Evolutionary conservation across 2,888 invertebrate genomes (phyloP).

Genomic region (Macaria liturata): DNA sequence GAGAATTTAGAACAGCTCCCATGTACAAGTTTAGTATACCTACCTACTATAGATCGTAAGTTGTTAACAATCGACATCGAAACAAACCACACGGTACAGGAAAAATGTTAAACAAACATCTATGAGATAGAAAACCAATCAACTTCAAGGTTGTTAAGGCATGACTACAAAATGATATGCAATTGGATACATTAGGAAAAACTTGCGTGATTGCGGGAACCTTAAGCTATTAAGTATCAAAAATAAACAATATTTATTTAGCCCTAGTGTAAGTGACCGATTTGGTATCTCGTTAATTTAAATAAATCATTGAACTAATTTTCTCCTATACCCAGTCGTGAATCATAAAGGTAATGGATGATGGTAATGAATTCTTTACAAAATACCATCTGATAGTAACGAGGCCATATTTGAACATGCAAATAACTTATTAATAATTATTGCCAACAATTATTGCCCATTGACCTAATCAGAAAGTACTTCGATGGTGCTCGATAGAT

Average conservation of each 20-base stretch:
- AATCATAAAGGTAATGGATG: too few species aligned
- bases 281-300: conserved; percentile 13
- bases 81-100: conserved; percentile 3
- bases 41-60: not conserved
- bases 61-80: conserved; percentile 2
- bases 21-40: too few species aligned
- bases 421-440: not conserved
- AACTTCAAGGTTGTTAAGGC: conserved; percentile 22
- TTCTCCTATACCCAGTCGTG: too few species aligned
- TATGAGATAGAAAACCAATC: conserved; percentile 29
- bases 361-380: too few species aligned
- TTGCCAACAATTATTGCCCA: conserved; percentile 25
- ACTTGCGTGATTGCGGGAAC: too few species aligned
- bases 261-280: too few species aligned
- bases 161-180: conserved; percentile 26
- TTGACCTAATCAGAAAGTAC: conserved; percentile 27
- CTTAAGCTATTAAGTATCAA: too few species aligned
- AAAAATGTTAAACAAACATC: conserved; percentile 2
- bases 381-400: not conserved
- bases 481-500: not conserved
- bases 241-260: too few species aligned
- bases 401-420: conserved; percentile 10
- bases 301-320: too few species aligned
- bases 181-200: conserved; percentile 6
- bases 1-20: too few species aligned